Evolutionary conservation across 2,888 invertebrate species (phyloP), one percentile per base, ranked within the genome.

Genomic region (Malthinus seriepunctatus): DNA sequence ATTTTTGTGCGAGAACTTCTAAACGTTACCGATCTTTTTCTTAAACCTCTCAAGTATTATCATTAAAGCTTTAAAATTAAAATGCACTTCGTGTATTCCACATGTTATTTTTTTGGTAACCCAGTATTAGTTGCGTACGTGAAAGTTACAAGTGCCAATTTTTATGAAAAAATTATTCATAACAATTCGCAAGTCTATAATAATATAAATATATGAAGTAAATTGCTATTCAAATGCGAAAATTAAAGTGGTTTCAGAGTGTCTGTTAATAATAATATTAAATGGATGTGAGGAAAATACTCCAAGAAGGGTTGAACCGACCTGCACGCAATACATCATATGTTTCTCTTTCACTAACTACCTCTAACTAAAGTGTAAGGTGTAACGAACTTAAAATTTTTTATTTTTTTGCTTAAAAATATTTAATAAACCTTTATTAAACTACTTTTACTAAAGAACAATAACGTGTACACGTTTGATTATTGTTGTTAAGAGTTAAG

Each of bases 221-320:
- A 69, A 69, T 67, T 68, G 63, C 56, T 44, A 50, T 42, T 55
- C 59, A 62, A 63, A 64, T 60, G 62, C 64, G 55, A 60, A 62
- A 63, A 68, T 68, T 68, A 66, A 64, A 60, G 57, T 51, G 52
- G 35, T 60, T 52, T 50, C 60, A 57, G 60, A 60, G 62, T 53
- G 62, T 61, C 50, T 56, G 51, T 51, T 60, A 64, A 63, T 66
- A 65, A 67, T 60, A 65, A 63, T 64, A 66, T 63, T 66, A 64
- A 67, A 67, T 63, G 62, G 65, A 63, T 63, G 63, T 63, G 63
- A 61, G 64, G 64, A 53, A 62, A 51, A 49, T 51, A 51, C 35
- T 46, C 52, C 60, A 50, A 58, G 46, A 42, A 35, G 58, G 59
- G 53, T 53, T 50, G 42, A 53, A 45, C 52, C 46, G n/a, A 35